Evolutionary conservation across 2,797 vertebrate species (phyloP).

Genomic region (Sebastolobus altivelis): DNA sequence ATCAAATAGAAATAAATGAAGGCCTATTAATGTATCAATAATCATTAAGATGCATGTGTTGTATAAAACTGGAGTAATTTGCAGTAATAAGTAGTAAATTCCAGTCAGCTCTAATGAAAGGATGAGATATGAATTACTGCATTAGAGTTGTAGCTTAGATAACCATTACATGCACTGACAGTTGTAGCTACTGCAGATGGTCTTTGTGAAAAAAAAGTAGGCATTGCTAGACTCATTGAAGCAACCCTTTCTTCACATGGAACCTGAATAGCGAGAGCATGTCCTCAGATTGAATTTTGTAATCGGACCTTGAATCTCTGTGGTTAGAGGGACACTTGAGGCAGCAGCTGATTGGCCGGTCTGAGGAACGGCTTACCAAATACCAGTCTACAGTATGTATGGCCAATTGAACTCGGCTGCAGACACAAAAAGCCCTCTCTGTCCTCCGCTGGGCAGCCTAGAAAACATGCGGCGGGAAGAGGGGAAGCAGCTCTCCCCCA

Average conservation of each 20-base stretch:
- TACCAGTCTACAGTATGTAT: slow-evolving; percentile 60
- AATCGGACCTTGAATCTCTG: slow-evolving; percentile 40
- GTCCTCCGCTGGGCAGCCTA: slow-evolving; percentile 51
- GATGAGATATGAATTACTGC: neutral
- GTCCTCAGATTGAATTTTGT: slow-evolving; percentile 21
- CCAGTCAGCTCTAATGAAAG: neutral
- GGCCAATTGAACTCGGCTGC: slow-evolving; percentile 64
- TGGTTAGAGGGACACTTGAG: slow-evolving; percentile 45
- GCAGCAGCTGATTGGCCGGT: slow-evolving; percentile 44
- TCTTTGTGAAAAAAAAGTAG: neutral
- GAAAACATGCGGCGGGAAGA: slow-evolving; percentile 72
- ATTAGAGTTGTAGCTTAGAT: neutral
- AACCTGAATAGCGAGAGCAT: slow-evolving; percentile 1
- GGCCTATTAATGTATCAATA: neutral
- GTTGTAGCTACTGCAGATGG: neutral
- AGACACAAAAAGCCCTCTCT: slow-evolving; percentile 72
- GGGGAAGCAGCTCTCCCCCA: slow-evolving; percentile 53
- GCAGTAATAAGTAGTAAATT: neutral
- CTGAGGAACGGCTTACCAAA: slow-evolving; percentile 40
- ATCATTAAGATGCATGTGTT: neutral
- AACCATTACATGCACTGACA: neutral
- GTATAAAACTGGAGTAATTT: neutral
- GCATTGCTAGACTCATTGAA: neutral
- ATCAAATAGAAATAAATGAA: neutral
- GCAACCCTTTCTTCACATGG: neutral